Evolutionary conservation across 1,140 invertebrate genomes (phyloP).

Genomic region (Onthophagus taurus): DNA sequence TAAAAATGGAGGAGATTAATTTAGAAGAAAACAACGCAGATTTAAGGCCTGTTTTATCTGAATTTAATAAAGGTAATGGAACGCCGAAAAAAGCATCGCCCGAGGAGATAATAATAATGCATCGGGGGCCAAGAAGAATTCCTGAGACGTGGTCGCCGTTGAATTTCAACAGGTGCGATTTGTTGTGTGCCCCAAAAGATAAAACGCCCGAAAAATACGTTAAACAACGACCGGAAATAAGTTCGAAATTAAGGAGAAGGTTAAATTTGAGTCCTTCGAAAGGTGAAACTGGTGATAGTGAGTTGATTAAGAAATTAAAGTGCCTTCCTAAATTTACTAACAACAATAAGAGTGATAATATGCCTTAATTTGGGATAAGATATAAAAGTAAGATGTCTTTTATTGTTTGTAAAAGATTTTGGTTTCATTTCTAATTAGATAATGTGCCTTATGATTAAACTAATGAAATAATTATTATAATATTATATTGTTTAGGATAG

Average conservation of each 20-base stretch:
- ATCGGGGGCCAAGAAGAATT: constrained; percentile 30
- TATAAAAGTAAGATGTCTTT: too few relatives aligned
- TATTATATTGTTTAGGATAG: too few relatives aligned
- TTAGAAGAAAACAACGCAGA: constrained; percentile 18
- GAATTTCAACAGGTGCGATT: constrained; percentile 22
- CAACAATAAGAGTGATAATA: too few relatives aligned
- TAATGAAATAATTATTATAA: too few relatives aligned
- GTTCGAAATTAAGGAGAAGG: constrained; percentile 20
- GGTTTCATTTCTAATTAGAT: too few relatives aligned
- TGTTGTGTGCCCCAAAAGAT: constrained; percentile 12
- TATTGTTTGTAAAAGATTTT: too few relatives aligned
- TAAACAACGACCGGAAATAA: constrained; percentile 15
- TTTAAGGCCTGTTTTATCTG: constrained; percentile 22
- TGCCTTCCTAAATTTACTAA: not conserved
- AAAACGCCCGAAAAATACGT: constrained; percentile 17
- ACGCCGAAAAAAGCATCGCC: constrained; percentile 25
- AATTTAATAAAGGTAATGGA: constrained; percentile 23
- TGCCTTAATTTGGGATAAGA: too few relatives aligned
- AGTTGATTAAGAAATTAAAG: constrained; percentile 4
- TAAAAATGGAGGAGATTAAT: constrained; percentile 16
- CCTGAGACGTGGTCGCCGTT: constrained; percentile 35
- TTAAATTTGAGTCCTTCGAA: constrained; percentile 21
- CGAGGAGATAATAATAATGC: constrained; percentile 33
- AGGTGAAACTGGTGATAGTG: not conserved
- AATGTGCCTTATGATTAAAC: too few relatives aligned